A percentile compares a stretch with the other conserved stretches of the same genome.
Conservation (phyloP, 2,797 vertebrate genomes). For the Natrix natrix region DNA sequence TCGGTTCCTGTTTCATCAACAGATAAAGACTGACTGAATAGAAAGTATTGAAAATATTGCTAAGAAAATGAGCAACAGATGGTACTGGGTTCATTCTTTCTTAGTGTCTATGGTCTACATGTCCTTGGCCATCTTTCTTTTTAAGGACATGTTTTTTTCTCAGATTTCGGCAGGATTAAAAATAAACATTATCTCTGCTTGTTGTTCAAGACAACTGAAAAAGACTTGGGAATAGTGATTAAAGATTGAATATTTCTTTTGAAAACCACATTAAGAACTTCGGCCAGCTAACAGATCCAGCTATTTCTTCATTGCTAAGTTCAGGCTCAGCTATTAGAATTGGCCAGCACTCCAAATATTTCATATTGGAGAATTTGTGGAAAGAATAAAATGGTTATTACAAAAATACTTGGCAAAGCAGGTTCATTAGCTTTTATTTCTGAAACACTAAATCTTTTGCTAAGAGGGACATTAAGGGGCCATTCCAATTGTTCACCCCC, state of each 20-base stretch:
- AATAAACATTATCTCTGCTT: not conserved
- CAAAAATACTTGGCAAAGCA: not conserved
- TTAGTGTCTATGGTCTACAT: not conserved
- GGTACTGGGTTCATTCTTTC: not conserved
- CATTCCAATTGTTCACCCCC: not conserved
- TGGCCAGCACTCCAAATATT: not conserved
- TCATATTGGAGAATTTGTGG: not conserved
- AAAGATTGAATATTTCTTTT: not conserved
- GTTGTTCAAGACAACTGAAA: not conserved
- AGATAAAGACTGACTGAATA: not conserved
- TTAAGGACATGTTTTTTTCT: not conserved
- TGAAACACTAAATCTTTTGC: not conserved
- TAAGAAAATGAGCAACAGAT: not conserved
- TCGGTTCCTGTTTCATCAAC: not conserved
- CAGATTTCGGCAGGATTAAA: not conserved
- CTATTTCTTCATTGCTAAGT: not conserved
- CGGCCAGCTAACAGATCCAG: not conserved
- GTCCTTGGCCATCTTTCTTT: not conserved
- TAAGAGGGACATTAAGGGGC: not conserved
- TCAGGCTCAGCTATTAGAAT: not conserved
- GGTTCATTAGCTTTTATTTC: not conserved
- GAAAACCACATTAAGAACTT: not conserved
- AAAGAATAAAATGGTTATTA: not conserved
- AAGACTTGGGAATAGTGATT: not conserved
- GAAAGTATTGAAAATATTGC: not conserved